Evolutionary conservation across 2,888 invertebrate species (phyloP), one percentile per base, ranked within the genome.

Genomic region (Epinotia bilunana): DNA sequence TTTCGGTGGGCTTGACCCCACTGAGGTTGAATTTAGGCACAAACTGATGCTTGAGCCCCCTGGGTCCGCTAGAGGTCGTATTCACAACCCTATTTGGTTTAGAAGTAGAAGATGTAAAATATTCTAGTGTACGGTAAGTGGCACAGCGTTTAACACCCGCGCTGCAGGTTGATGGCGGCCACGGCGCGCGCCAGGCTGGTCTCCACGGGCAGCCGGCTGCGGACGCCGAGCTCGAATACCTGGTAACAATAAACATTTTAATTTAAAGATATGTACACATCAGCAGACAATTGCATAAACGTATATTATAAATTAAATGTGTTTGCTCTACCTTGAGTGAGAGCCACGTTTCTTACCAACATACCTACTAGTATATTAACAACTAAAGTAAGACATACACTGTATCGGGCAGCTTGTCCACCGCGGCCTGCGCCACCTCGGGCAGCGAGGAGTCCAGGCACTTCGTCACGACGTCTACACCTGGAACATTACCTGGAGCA

Each of bases 381-480:
- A 20, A 20, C 20, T 20, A 20, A 20, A 20, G 20, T 20, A 20
- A 20, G 2, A 20, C 20, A 20, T 20, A 20, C 71, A 97, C 95
- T 78, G 98, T 96, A 83, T 98, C 98, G 0, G 98, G 96, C 67
- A 99, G 93, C 86, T 96, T 96, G 79, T 98, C 98, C 63, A 99
- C 94, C 43, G 97, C 96, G 0, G 97, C 96, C 80, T 95, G 95
- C 0, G 97, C 96, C 57, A 99, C 95, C 78, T 98, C 97, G 0
- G 97, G 96, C 85, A 97, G 96, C 61, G 95, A 94, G 77, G 96
- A 97, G 80, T 98, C 96, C 74, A 99, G 93, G 86, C 98, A 98
- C 81, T 97, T 96, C 73, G 98, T 95, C 83, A 97, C 96, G 0
- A 97, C 96, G 61, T 97, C 96, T 2, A 98, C 93, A 78, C 97